Conservation (phyloP, 35 echinoderm and acorn worm species). For the Anneissia japonica region DNA sequence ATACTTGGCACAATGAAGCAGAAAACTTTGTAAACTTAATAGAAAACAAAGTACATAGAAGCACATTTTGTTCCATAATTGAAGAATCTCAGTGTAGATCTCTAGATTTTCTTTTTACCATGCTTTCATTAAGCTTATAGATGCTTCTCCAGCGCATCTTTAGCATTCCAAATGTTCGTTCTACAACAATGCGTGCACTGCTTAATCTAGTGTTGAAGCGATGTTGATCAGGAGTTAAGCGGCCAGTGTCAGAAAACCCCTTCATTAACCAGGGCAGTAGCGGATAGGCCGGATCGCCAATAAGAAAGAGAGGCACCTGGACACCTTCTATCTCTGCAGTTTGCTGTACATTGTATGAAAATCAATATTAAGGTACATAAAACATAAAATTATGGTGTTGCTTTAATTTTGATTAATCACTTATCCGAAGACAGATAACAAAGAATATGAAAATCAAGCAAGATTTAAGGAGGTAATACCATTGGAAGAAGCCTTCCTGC, state of each 20-base stretch:
- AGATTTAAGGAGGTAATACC: neutral
- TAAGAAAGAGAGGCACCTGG: constrained; percentile 43
- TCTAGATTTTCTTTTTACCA: too few relatives aligned
- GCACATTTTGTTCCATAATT: too few relatives aligned
- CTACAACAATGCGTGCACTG: constrained; percentile 40
- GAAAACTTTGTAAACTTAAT: too few relatives aligned
- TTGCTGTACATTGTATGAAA: constrained; percentile 10
- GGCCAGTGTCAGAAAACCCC: constrained; percentile 30
- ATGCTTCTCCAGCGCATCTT: constrained; percentile 50
- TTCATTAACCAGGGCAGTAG: constrained; percentile 47
- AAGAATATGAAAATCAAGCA: neutral
- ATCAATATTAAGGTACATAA: neutral
- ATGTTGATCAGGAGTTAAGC: constrained; percentile 5
- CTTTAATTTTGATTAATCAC: too few relatives aligned
- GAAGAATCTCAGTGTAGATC: too few relatives aligned
- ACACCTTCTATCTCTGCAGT: constrained; percentile 21
- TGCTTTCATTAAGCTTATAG: constrained; percentile 42
- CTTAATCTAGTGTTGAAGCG: constrained; percentile 40
- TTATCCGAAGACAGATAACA: neutral
- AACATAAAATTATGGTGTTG: too few relatives aligned
- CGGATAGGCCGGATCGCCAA: constrained; percentile 62
- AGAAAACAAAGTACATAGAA: too few relatives aligned
- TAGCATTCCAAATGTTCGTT: constrained; percentile 46
- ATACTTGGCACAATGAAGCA: too few relatives aligned
- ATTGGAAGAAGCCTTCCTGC: constrained; percentile 33